Conservation (phyloP, 2,888 invertebrate species). For the Leucoptera coffeella region DNA sequence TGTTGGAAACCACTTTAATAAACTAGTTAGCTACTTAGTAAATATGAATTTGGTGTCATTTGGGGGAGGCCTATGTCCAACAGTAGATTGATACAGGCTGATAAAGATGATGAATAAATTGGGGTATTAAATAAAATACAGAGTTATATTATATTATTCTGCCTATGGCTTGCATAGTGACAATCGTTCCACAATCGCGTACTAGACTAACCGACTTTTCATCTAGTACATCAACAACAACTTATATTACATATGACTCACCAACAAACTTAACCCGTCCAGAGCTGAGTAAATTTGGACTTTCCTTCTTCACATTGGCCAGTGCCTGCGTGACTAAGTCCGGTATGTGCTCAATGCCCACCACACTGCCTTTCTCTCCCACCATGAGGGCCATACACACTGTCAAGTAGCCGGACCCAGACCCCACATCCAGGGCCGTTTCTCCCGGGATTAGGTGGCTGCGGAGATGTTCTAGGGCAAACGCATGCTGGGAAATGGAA, state of each 20-base stretch:
- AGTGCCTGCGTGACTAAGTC: conserved; percentile 71
- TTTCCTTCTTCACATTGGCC: conserved; percentile 69
- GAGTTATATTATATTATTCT: too few relatives aligned
- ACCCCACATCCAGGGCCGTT: conserved; percentile 85
- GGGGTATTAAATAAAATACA: conserved; percentile 2
- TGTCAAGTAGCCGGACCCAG: conserved; percentile 90
- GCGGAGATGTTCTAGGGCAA: conserved; percentile 79
- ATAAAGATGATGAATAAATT: background rate
- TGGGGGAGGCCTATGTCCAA: too few relatives aligned
- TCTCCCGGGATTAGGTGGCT: conserved; percentile 71
- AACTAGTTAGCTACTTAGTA: too few relatives aligned
- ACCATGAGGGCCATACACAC: conserved; percentile 86
- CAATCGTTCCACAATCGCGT: too few relatives aligned
- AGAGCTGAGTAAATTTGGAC: conserved; percentile 61
- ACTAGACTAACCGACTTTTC: too few relatives aligned
- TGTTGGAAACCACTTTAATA: too few relatives aligned
- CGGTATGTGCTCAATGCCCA: conserved; percentile 89
- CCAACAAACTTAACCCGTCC: conserved; percentile 66
- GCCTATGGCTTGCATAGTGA: too few relatives aligned
- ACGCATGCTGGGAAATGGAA: conserved; percentile 67
- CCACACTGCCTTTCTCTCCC: conserved; percentile 58
- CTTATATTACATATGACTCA: too few relatives aligned
- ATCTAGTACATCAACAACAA: too few relatives aligned
- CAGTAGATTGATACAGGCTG: too few relatives aligned
- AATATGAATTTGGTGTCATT: too few relatives aligned